Conservation (phyloP, 2,113 vertebrate species). For the Tenebrosternarchus preto region DNA sequence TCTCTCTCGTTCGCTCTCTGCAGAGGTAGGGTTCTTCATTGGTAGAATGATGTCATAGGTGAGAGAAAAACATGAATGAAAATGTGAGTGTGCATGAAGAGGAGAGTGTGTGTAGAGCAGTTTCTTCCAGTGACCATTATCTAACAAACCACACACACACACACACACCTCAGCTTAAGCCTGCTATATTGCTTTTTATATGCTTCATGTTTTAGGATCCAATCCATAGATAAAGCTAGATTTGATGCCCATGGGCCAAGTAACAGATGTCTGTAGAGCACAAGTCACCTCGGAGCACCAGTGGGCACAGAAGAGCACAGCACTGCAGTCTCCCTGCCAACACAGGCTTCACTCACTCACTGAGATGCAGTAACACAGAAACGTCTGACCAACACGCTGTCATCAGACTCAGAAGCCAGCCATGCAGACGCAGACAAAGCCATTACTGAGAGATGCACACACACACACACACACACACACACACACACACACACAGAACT, state of each 20-base stretch:
- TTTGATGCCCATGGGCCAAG: not conserved
- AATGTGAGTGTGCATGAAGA: conserved; percentile 44
- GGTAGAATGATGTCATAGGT: conserved; percentile 51
- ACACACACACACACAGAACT: not conserved
- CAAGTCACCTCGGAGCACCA: conserved; percentile 7
- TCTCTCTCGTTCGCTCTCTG: conserved; percentile 33
- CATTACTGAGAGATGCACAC: not conserved
- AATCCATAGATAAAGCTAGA: not conserved
- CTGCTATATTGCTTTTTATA: not conserved
- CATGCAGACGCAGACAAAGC: not conserved
- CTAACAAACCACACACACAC: conserved; percentile 29
- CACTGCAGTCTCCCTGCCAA: conserved; percentile 16
- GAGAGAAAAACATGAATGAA: conserved; percentile 52
- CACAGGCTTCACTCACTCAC: not conserved
- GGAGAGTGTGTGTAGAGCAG: conserved; percentile 20
- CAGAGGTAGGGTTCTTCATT: conserved; percentile 43
- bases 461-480: conserved; percentile 5
- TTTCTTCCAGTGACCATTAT: conserved; percentile 10
- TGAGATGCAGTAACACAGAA: not conserved
- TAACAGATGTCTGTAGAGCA: not conserved
- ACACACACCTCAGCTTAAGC: not conserved
- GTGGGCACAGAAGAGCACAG: not conserved
- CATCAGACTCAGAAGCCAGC: not conserved
- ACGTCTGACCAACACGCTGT: not conserved
- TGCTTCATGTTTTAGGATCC: not conserved